Percentiles rank a stretch among this genome's conserved stretches.
Conservation (phyloP, 2,888 invertebrate genomes). For the Pinctada fucata region DNA sequence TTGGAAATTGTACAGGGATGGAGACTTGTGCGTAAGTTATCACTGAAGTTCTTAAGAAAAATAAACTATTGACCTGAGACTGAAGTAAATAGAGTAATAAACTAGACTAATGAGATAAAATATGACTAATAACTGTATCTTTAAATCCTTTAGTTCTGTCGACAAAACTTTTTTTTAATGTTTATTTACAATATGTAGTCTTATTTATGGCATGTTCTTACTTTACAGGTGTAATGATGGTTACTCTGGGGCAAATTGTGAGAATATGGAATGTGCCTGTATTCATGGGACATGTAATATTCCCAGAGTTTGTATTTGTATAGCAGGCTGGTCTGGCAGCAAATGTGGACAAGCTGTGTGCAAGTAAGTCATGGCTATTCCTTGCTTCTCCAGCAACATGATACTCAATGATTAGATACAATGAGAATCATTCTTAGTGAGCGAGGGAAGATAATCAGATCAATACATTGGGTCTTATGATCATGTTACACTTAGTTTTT, state of each 20-base stretch:
- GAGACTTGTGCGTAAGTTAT: constrained; percentile 47
- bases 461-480: too few species aligned
- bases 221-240: constrained; percentile 46
- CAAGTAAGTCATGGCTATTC: constrained; percentile 33
- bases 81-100: too few species aligned
- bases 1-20: constrained; percentile 45
- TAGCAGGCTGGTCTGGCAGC: constrained; percentile 45
- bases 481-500: too few species aligned
- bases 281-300: constrained; percentile 47
- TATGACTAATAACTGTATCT: too few species aligned
- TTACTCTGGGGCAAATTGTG: constrained; percentile 45
- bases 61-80: too few species aligned
- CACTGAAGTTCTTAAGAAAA: not conserved
- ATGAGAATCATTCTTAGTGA: too few species aligned
- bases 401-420: too few species aligned
- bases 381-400: not conserved
- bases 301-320: constrained; percentile 47
- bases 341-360: constrained; percentile 50
- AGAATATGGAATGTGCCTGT: constrained; percentile 47
- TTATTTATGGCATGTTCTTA: not conserved
- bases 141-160: too few species aligned
- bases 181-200: too few species aligned
- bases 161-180: too few species aligned
- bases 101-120: too few species aligned
- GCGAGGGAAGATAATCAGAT: too few species aligned